Evolutionary conservation across 2,113 vertebrate genomes (phyloP).

Genomic region (Callochromis pleurospilus): DNA sequence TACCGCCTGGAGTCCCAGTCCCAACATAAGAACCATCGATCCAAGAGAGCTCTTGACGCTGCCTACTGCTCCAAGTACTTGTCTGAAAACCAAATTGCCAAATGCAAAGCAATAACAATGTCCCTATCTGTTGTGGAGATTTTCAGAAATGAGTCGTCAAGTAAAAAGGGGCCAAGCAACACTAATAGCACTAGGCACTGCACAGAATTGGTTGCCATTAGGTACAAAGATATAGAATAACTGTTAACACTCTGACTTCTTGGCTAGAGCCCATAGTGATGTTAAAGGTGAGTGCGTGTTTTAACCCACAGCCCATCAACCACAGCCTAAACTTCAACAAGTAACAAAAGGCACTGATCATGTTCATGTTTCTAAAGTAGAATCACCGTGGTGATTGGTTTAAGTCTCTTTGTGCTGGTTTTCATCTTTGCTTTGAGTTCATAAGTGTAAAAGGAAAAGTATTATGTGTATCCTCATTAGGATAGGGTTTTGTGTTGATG

Average conservation of each 20-base stretch:
- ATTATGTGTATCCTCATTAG: too few relatives aligned
- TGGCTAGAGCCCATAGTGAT: neutral
- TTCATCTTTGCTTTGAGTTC: too few relatives aligned
- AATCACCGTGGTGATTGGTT: too few relatives aligned
- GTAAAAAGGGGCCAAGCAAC: neutral
- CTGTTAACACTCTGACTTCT: neutral
- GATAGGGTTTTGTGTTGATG: too few relatives aligned
- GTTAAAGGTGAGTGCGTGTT: too few relatives aligned
- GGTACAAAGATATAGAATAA: neutral
- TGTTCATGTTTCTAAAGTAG: too few relatives aligned
- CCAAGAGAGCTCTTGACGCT: constrained; percentile 70
- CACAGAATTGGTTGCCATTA: neutral
- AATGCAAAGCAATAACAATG: too few relatives aligned
- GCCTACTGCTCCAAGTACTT: constrained; percentile 72
- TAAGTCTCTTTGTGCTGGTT: too few relatives aligned
- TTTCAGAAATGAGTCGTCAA: neutral
- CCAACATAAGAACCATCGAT: constrained; percentile 58
- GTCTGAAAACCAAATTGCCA: neutral
- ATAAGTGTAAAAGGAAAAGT: too few relatives aligned
- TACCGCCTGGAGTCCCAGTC: constrained; percentile 69
- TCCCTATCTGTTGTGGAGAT: neutral
- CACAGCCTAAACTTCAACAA: too few relatives aligned
- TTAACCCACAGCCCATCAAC: too few relatives aligned
- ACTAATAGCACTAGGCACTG: neutral
- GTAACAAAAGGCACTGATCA: too few relatives aligned